Conservation (phyloP, 2,888 invertebrate genomes). For the Coelogynopora nodosa region DNA sequence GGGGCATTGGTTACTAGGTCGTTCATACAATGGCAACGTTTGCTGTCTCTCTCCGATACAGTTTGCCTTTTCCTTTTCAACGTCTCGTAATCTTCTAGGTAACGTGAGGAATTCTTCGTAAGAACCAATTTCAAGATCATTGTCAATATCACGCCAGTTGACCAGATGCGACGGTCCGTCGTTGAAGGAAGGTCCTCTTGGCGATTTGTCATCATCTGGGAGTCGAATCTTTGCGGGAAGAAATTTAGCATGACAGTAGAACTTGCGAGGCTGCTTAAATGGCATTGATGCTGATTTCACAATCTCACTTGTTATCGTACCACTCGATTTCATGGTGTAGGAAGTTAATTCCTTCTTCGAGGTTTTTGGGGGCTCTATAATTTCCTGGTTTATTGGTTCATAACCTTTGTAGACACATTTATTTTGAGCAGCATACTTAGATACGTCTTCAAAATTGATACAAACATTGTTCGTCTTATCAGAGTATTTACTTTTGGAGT, state of each 20-base stretch:
- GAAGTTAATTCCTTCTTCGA: background rate
- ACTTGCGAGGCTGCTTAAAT: background rate
- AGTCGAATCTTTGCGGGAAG: background rate
- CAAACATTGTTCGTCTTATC: background rate
- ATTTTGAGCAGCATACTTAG: background rate
- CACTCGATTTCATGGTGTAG: background rate
- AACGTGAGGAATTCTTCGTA: slow-evolving; percentile 12
- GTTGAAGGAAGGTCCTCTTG: background rate
- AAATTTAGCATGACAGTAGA: slow-evolving; percentile 25
- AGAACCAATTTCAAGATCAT: slow-evolving; percentile 37
- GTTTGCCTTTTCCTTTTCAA: background rate
- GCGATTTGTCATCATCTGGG: background rate
- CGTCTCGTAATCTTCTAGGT: background rate
- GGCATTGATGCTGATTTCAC: background rate
- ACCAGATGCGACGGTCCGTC: background rate
- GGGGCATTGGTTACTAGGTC: background rate
- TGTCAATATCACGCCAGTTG: slow-evolving; percentile 41
- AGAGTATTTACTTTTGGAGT: background rate
- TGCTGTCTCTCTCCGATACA: background rate
- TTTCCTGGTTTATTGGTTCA: background rate
- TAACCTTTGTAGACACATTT: background rate
- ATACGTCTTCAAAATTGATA: background rate
- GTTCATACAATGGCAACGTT: background rate
- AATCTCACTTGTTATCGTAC: background rate
- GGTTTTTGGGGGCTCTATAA: background rate